Conservation (phyloP, 2,797 vertebrate species). For the Mormyrops attenuatus region DNA sequence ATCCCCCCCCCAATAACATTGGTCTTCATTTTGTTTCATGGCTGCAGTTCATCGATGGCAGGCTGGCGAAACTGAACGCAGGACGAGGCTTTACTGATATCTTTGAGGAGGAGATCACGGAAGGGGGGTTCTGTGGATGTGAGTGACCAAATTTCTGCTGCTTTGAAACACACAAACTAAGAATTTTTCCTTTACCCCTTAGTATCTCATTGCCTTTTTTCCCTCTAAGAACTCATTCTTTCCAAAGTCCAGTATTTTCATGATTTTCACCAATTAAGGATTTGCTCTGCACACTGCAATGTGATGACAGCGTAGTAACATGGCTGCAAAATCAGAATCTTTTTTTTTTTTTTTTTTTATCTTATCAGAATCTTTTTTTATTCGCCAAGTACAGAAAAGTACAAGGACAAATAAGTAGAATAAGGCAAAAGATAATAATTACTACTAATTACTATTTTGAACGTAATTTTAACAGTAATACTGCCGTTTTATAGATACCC, state of each 20-base stretch:
- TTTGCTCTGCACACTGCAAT: background rate
- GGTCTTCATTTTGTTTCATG: constrained; percentile 69
- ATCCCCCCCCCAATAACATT: constrained; percentile 43
- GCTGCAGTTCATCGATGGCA: constrained; percentile 91
- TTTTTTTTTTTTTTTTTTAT: background rate
- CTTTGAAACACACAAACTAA: background rate
- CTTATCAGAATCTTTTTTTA: background rate
- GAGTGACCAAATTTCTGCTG: constrained; percentile 44
- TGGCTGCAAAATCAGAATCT: background rate
- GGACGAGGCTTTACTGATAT: constrained; percentile 88
- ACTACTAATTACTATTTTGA: background rate
- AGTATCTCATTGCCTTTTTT: background rate
- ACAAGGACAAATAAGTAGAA: background rate
- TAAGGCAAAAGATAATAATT: background rate
- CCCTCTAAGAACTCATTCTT: background rate
- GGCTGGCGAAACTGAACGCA: constrained; percentile 89
- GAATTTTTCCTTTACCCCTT: background rate
- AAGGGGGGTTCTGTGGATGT: constrained; percentile 91
- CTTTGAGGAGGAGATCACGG: constrained; percentile 96
- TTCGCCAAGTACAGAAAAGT: background rate
- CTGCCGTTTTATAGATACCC: background rate
- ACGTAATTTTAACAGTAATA: background rate
- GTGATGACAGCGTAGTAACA: background rate
- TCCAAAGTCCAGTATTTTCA: background rate
- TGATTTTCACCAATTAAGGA: background rate